Percentiles rank a stretch among this genome's conserved stretches.
Conservation (phyloP, 2,888 invertebrate species). For the Phania funesta region DNA sequence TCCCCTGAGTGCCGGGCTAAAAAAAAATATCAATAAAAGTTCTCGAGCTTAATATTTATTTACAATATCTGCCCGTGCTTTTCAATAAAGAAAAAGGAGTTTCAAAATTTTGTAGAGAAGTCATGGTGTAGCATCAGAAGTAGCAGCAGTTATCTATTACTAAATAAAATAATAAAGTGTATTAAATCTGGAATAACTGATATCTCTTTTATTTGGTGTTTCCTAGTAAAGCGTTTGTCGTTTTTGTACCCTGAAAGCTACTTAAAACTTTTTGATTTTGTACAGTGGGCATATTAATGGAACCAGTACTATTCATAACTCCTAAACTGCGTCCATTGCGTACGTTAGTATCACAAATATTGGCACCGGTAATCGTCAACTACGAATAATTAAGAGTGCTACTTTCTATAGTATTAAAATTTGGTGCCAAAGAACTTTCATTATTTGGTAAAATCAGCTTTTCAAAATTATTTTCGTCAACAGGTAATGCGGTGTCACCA, state of each 20-base stretch:
- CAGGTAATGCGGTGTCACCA: conserved; percentile 53
- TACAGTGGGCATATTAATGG: neutral
- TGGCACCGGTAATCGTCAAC: conserved; percentile 23
- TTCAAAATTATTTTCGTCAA: conserved; percentile 44
- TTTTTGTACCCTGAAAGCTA: conserved; percentile 44
- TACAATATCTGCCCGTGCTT: no score
- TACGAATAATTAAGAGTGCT: conserved; percentile 66
- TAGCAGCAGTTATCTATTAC: no score
- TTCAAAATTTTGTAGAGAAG: no score
- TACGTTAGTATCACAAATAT: conserved; percentile 33
- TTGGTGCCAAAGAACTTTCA: conserved; percentile 65
- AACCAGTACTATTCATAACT: conserved; percentile 1
- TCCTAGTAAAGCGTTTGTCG: conserved; percentile 49
- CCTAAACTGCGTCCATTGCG: conserved; percentile 33
- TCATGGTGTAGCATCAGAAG: no score
- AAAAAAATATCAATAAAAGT: no score
- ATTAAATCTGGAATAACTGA: no score
- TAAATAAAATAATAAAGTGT: no score
- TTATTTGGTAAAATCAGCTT: conserved; percentile 57
- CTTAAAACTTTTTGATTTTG: conserved; percentile 58
- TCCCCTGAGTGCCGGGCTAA: no score
- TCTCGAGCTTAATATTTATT: no score
- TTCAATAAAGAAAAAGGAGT: no score
- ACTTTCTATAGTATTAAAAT: conserved; percentile 61
- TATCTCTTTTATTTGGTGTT: no score